Conservation (phyloP, 2,113 vertebrate species). For the Caranx melampygus region DNA sequence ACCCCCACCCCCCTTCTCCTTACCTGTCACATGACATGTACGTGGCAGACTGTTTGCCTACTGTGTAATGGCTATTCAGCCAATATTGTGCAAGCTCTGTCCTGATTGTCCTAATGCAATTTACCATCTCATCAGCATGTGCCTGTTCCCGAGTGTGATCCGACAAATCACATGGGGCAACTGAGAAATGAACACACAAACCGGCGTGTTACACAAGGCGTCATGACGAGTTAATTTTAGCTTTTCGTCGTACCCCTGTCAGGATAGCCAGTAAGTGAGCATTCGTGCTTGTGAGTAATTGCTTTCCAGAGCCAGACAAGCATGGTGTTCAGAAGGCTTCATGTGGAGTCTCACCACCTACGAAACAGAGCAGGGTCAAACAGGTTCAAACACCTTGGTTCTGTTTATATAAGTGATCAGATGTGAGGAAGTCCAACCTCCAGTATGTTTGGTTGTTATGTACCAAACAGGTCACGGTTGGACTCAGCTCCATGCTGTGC, state of each 20-base stretch:
- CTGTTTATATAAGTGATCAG: constrained; percentile 66
- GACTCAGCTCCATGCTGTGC: constrained; percentile 62
- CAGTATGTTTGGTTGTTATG: constrained; percentile 72
- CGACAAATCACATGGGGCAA: constrained; percentile 4
- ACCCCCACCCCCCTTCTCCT: neutral
- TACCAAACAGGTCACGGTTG: constrained; percentile 74
- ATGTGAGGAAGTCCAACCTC: constrained; percentile 55
- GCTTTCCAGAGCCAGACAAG: neutral
- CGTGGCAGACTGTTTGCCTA: constrained; percentile 59
- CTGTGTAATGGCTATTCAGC: constrained; percentile 66
- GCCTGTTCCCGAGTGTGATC: constrained; percentile 33
- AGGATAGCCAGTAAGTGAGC: neutral
- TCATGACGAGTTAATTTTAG: constrained; percentile 44
- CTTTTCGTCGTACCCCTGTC: constrained; percentile 6
- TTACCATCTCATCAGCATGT: constrained; percentile 55
- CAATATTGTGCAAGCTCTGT: constrained; percentile 58
- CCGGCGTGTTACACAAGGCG: constrained; percentile 14
- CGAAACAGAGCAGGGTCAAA: constrained; percentile 28
- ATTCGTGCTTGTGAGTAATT: neutral
- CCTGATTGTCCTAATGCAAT: constrained; percentile 60
- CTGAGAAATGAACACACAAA: constrained; percentile 24
- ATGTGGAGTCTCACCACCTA: neutral
- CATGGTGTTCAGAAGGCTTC: neutral
- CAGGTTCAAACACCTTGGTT: constrained; percentile 45
- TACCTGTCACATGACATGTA: constrained; percentile 27